Evolutionary conservation across 2,888 invertebrate species (phyloP).

Genomic region (Thysanoteuthis rhombus): DNA sequence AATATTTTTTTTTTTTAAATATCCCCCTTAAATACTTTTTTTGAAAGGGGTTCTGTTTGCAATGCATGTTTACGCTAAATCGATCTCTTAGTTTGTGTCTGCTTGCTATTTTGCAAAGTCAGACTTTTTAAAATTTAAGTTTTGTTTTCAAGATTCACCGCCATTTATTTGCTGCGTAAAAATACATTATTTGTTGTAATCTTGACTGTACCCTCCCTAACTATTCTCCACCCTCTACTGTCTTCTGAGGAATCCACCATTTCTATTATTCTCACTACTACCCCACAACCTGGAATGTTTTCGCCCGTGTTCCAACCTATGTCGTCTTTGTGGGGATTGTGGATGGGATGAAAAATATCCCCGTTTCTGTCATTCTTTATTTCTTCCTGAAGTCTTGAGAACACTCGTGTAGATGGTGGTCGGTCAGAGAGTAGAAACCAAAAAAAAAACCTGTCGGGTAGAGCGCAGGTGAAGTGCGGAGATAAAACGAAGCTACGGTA

Average conservation of each 20-base stretch:
- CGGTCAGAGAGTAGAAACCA: background rate
- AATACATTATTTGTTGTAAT: background rate
- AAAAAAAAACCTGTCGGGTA: background rate
- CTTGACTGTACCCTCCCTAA: background rate
- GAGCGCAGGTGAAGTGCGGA: background rate
- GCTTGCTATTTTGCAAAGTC: too few relatives aligned
- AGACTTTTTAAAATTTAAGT: too few relatives aligned
- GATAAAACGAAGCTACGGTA: background rate
- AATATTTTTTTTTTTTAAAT: too few relatives aligned
- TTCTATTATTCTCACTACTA: background rate
- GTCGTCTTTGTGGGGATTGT: background rate
- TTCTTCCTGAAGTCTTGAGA: background rate
- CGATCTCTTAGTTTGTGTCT: too few relatives aligned
- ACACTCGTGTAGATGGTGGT: background rate
- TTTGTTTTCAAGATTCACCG: background rate
- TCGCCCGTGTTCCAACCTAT: background rate
- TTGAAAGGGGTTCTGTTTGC: too few relatives aligned
- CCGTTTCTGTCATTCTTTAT: background rate
- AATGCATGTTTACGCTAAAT: too few relatives aligned
- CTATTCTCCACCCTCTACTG: background rate
- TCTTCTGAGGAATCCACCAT: background rate
- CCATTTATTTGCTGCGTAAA: background rate
- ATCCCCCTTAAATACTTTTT: too few relatives aligned
- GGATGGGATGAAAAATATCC: background rate
- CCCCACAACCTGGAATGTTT: background rate